Conservation (phyloP, 2,797 vertebrate genomes). For the Sebastes iracundus region DNA sequence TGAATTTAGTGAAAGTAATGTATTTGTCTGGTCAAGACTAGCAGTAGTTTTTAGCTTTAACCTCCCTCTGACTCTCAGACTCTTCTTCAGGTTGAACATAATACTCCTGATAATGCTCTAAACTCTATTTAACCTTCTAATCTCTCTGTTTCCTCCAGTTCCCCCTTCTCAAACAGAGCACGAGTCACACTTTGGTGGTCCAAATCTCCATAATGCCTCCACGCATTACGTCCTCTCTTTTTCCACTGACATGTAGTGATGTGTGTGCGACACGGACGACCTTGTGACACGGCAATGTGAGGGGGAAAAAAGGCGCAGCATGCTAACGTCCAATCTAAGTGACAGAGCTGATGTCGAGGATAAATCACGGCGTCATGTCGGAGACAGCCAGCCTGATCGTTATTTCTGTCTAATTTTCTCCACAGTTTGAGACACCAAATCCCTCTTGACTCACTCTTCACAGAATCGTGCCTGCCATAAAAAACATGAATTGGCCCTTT, state of each 20-base stretch:
- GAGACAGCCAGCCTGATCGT: slow-evolving; percentile 36
- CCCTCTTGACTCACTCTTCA: neutral
- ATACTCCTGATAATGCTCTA: slow-evolving; percentile 74
- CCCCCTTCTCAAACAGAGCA: slow-evolving; percentile 36
- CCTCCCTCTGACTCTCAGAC: slow-evolving; percentile 29
- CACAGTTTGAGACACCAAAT: neutral
- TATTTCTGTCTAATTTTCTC: slow-evolving; percentile 2
- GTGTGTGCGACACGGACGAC: neutral
- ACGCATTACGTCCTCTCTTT: neutral
- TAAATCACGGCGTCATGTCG: slow-evolving; percentile 43
- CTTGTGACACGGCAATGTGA: neutral
- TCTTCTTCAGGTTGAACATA: slow-evolving; percentile 45
- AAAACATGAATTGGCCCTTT: slow-evolving; percentile 14
- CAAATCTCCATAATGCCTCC: slow-evolving; percentile 27
- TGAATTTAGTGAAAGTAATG: neutral
- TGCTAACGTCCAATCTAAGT: slow-evolving; percentile 25
- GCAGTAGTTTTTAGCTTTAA: slow-evolving; percentile 23
- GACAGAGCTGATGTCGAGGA: slow-evolving; percentile 2
- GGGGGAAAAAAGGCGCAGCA: neutral
- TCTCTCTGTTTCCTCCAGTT: slow-evolving; percentile 66
- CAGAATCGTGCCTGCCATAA: slow-evolving; percentile 7
- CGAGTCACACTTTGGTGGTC: slow-evolving; percentile 67
- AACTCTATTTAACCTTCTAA: slow-evolving; percentile 80
- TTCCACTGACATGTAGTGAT: neutral
- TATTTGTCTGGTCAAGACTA: neutral